Conservation (phyloP, 2,113 vertebrate genomes). For the Procavia capensis region DNA sequence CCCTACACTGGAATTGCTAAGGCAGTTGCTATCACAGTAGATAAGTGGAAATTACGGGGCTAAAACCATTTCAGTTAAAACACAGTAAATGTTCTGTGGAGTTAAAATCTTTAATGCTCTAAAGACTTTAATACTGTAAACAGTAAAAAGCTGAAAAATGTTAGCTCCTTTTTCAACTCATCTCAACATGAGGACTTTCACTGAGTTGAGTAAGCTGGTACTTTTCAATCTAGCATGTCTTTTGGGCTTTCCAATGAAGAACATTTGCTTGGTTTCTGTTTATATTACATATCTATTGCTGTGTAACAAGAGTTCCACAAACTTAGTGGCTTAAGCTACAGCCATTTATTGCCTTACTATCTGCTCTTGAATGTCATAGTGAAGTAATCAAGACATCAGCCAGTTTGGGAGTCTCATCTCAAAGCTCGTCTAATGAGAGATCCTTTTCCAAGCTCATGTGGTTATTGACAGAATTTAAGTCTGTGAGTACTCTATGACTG, state of each 20-base stretch:
- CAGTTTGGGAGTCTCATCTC: background rate
- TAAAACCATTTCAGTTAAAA: constrained; percentile 1
- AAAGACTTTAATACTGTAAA: constrained; percentile 23
- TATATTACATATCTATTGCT: background rate
- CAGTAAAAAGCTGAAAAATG: background rate
- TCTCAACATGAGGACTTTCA: background rate
- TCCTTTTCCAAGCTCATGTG: background rate
- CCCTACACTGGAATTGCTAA: background rate
- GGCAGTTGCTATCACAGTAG: background rate
- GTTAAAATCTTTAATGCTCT: background rate
- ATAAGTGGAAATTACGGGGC: background rate
- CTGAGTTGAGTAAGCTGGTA: background rate
- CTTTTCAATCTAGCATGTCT: background rate
- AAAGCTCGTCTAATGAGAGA: background rate
- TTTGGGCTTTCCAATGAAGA: background rate
- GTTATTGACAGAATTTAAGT: background rate
- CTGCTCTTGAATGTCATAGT: background rate
- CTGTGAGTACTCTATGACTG: rapidly evolving
- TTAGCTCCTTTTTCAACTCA: constrained; percentile 33
- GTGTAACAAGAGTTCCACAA: background rate
- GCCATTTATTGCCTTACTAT: background rate
- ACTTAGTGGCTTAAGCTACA: background rate
- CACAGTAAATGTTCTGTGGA: background rate
- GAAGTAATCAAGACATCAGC: background rate
- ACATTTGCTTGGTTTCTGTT: background rate